Conservation (phyloP, 1,140 invertebrate species). For the Hycleus phaleratus region DNA sequence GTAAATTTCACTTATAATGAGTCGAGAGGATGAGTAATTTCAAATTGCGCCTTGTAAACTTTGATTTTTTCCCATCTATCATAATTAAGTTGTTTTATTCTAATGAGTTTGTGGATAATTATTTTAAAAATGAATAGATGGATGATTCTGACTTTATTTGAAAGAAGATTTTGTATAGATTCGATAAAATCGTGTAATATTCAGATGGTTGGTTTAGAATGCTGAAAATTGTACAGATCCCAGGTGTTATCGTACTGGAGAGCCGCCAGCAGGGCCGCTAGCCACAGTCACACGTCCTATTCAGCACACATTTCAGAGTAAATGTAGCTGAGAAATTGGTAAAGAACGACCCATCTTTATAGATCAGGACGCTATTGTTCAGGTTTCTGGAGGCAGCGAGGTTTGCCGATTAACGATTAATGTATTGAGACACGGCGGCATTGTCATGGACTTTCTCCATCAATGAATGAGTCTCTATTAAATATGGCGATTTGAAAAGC, state of each 20-base stretch:
- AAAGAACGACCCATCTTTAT: conserved; percentile 41
- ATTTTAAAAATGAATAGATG: no score
- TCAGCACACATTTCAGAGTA: conserved; percentile 37
- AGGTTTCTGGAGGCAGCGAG: conserved; percentile 23
- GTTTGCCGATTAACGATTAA: conserved; percentile 40
- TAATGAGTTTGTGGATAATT: no score
- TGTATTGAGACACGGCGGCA: conserved; percentile 34
- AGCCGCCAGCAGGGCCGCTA: conserved; percentile 19
- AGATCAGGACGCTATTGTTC: conserved; percentile 38
- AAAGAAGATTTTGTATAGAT: conserved; percentile 11
- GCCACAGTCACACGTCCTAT: conserved; percentile 25
- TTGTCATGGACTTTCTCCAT: conserved; percentile 33
- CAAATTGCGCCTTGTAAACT: no score
- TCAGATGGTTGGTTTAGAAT: conserved; percentile 10
- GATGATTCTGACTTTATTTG: no score
- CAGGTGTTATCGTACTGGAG: conserved; percentile 28
- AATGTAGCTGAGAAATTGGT: conserved; percentile 43
- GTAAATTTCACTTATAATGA: no score
- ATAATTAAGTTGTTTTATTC: no score
- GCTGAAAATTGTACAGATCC: conserved; percentile 15
- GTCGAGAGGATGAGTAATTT: no score
- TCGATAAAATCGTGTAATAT: conserved; percentile 11
- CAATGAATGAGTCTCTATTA: conserved; percentile 35
- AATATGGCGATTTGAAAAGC: conserved; percentile 35
- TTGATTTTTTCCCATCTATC: no score